phyloP scores from a whole-genome alignment of 2,888 invertebrate species.

The Chironomus tentans region DNA sequence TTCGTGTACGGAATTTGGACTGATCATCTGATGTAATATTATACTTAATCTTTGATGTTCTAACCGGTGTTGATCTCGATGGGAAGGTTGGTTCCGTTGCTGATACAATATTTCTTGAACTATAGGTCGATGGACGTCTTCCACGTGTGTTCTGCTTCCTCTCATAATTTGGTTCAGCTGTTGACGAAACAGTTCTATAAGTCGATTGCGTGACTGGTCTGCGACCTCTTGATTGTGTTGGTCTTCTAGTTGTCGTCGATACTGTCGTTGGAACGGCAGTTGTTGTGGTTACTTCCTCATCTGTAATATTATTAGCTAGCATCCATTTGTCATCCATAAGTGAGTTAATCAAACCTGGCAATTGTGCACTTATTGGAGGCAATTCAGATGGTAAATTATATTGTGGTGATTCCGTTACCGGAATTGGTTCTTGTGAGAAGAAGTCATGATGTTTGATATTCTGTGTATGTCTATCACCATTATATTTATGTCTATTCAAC shows the following conservation, averaged over 20 bases:
- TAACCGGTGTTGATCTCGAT: conserved; percentile 30
- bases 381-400: conserved; percentile 49
- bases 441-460: neutral
- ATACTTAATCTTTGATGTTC: conserved; percentile 40
- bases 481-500: neutral
- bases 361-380: conserved; percentile 48
- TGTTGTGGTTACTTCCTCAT: conserved; percentile 34
- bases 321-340: conserved; percentile 45
- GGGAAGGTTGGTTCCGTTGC: conserved; percentile 17
- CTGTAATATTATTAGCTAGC: conserved; percentile 30
- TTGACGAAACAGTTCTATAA: conserved; percentile 36
- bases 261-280: conserved; percentile 37
- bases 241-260: conserved; percentile 44
- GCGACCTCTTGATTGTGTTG: conserved; percentile 47
- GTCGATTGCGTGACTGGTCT: conserved; percentile 39
- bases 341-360: conserved; percentile 53
- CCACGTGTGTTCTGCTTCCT: conserved; percentile 39
- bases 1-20: conserved; percentile 34
- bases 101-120: conserved; percentile 32
- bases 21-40: conserved; percentile 41
- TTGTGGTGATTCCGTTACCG: conserved; percentile 44
- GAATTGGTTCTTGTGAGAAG: conserved; percentile 31
- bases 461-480: neutral
- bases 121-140: conserved; percentile 39
- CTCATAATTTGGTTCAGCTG: conserved; percentile 31